Percentiles rank a stretch among this genome's conserved stretches.
Evolutionary conservation across 2,888 invertebrate genomes (phyloP).

Genomic region (Nezara viridula): DNA sequence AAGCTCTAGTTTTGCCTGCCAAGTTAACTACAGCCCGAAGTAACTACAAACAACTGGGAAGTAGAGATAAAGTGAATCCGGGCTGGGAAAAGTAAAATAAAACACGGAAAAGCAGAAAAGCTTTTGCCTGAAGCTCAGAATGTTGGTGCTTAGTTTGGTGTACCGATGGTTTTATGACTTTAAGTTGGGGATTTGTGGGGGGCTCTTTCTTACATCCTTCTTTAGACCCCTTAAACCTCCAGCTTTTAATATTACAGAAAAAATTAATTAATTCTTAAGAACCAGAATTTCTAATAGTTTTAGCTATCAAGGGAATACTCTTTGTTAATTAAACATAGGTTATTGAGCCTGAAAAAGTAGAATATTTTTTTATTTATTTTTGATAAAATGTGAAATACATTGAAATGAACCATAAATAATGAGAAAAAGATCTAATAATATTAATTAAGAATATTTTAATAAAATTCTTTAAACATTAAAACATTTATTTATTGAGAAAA

Average conservation of each 20-base stretch:
- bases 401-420: no score
- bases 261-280: background rate
- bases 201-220: background rate
- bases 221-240: background rate
- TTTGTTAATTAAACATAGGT: no score
- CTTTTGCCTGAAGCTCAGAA: background rate
- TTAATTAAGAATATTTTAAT: no score
- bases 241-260: slow-evolving; percentile 1
- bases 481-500: no score
- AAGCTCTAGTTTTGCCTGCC: background rate
- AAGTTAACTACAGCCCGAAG: background rate
- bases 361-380: no score
- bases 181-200: slow-evolving; percentile 33
- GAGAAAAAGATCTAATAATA: no score
- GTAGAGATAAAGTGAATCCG: slow-evolving; percentile 5
- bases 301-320: no score
- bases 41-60: background rate
- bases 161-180: slow-evolving; percentile 11
- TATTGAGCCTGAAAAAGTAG: no score
- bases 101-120: background rate
- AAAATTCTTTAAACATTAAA: no score
- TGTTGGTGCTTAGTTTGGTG: background rate
- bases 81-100: slow-evolving; percentile 17
- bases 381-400: no score
- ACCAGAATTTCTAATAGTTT: no score